Evolutionary conservation across 23 tunicate species (phyloP).

Genomic region (Clavelina lepadiformis): DNA sequence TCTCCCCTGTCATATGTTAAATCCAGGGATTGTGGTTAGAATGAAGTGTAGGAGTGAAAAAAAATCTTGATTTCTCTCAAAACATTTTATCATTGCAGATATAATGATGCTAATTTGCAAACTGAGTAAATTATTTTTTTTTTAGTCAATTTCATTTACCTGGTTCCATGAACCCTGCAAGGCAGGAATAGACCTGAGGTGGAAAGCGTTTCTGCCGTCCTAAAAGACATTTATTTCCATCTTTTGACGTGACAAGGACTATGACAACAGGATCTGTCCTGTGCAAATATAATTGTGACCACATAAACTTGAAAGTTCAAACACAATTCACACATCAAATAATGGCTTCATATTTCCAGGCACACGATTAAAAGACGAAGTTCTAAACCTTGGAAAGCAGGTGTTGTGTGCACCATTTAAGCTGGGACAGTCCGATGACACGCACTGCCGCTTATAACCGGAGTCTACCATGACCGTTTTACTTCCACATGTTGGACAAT

Average conservation of each 20-base stretch:
- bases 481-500: slow-evolving; percentile 83
- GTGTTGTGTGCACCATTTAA: slow-evolving; percentile 75
- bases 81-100: not conserved
- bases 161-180: slow-evolving; percentile 93
- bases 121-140: not conserved
- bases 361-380: not conserved
- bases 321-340: not conserved
- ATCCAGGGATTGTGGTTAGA: not conserved
- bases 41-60: not conserved
- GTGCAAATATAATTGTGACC: not conserved
- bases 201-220: slow-evolving; percentile 76
- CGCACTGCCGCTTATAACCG: slow-evolving; percentile 77
- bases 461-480: slow-evolving; percentile 64
- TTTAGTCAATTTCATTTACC: slow-evolving; percentile 18
- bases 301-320: not conserved
- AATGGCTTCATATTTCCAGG: not conserved
- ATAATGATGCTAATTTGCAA: not conserved
- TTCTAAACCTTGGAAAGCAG: slow-evolving; percentile 71
- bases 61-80: not conserved
- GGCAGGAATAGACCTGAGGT: slow-evolving; percentile 72
- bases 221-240: slow-evolving; percentile 69
- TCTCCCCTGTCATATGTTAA: slow-evolving; percentile 42
- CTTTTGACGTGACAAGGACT: slow-evolving; percentile 56
- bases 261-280: slow-evolving; percentile 92
- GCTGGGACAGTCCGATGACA: slow-evolving; percentile 27